Evolutionary conservation across 2,113 vertebrate genomes (phyloP).

Genomic region (Glaucidium brasilianum): DNA sequence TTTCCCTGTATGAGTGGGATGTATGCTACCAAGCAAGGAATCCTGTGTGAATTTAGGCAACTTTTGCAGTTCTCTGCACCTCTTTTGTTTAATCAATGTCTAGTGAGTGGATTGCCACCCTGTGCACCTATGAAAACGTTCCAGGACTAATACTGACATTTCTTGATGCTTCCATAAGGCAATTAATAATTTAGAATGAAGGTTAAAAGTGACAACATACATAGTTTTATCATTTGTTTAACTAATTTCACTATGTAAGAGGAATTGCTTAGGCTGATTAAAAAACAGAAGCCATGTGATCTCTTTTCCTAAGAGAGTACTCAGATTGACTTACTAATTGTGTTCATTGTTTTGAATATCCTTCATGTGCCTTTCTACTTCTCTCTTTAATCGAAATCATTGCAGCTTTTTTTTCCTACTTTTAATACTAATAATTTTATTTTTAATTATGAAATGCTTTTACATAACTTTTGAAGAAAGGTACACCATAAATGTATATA

Average conservation of each 20-base stretch:
- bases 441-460: neutral
- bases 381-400: neutral
- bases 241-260: neutral
- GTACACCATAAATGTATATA: neutral
- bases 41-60: neutral
- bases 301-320: neutral
- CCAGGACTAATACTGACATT: neutral
- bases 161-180: neutral
- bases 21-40: neutral
- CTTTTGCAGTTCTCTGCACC: neutral
- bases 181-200: neutral
- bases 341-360: neutral
- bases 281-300: neutral
- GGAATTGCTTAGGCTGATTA: neutral
- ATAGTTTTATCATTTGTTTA: neutral
- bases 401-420: neutral
- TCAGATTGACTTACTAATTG: neutral
- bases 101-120: neutral
- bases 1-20: neutral
- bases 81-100: neutral
- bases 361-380: neutral
- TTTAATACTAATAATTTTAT: neutral
- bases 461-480: neutral
- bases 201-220: neutral
- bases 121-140: neutral